phyloP scores from a whole-genome alignment of 2,797 vertebrate species.

The Emydoidea blandingii region DNA sequence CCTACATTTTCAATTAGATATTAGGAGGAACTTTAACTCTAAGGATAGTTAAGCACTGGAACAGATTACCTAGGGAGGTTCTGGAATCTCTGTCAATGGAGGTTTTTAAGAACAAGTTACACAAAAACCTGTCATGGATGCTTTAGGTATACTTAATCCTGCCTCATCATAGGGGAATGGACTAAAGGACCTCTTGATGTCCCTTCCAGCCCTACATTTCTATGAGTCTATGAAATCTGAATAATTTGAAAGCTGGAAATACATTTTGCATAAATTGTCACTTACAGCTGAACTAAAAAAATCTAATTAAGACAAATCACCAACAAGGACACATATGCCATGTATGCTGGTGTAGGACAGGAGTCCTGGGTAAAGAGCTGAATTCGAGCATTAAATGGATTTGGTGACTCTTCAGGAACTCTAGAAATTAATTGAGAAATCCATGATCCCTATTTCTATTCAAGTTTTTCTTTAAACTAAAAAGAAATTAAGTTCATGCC shows the following conservation, averaged over 20 bases:
- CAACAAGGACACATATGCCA: background rate
- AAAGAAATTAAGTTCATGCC: background rate
- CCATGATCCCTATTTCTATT: background rate
- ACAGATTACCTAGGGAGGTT: background rate
- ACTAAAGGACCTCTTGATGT: background rate
- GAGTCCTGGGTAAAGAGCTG: background rate
- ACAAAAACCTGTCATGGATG: background rate
- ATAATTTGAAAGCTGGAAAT: background rate
- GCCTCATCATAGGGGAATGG: background rate
- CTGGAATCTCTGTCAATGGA: background rate
- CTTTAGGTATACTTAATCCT: background rate
- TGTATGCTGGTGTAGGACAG: background rate
- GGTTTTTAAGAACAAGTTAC: background rate
- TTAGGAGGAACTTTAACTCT: background rate
- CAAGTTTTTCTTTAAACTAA: background rate
- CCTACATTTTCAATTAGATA: background rate
- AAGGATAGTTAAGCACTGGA: background rate
- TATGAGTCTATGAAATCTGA: background rate
- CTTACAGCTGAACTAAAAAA: conserved; percentile 20
- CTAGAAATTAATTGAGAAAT: background rate
- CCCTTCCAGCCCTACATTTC: background rate
- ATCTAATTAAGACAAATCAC: background rate
- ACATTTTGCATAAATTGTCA: background rate
- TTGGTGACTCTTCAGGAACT: background rate
- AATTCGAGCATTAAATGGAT: background rate